These are phyloP conservation scores for Prionailurus viverrinus DNA, from an alignment of 2,113 vertebrate genomes.

Conservation along the genomic window DNA sequence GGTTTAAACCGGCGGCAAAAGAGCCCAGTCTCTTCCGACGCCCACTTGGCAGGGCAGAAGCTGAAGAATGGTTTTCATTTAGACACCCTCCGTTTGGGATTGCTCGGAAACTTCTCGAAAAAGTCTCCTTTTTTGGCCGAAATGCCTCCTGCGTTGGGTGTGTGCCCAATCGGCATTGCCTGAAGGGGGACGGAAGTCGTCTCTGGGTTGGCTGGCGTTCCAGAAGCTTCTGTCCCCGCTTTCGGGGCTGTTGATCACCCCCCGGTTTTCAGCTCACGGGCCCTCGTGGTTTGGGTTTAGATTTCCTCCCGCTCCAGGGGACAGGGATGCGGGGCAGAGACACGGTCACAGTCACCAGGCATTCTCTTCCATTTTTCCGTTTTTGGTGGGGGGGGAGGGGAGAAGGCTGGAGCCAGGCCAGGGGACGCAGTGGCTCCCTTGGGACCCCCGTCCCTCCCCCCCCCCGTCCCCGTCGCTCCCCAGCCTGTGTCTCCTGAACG, in stretches of 20 bases:
- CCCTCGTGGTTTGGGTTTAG: constrained; percentile 8
- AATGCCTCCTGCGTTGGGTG: constrained; percentile 19
- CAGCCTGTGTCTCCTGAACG: background rate
- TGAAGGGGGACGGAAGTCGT: background rate
- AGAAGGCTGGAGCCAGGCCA: background rate
- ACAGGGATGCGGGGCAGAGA: background rate
- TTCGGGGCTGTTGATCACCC: background rate
- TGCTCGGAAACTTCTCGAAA: constrained; percentile 48
- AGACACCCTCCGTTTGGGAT: constrained; percentile 24
- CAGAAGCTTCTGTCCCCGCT: constrained; percentile 47
- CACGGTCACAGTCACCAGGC: background rate
- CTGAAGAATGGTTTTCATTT: constrained; percentile 44
- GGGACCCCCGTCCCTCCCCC: background rate
- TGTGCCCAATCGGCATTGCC: background rate
- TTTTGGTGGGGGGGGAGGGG: background rate
- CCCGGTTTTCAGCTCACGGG: background rate
- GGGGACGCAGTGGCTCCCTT: rapidly evolving
- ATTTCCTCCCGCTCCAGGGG: background rate
- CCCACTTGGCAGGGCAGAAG: background rate
- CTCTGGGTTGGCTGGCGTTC: constrained; percentile 23
- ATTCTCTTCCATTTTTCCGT: constrained; percentile 33
- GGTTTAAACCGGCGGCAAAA: background rate
- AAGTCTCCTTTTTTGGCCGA: constrained; percentile 73
- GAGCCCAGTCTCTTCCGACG: background rate
- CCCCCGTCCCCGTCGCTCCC: background rate